phyloP scores from a whole-genome alignment of 1,140 invertebrate species.

The Scaptomyza pallida region DNA sequence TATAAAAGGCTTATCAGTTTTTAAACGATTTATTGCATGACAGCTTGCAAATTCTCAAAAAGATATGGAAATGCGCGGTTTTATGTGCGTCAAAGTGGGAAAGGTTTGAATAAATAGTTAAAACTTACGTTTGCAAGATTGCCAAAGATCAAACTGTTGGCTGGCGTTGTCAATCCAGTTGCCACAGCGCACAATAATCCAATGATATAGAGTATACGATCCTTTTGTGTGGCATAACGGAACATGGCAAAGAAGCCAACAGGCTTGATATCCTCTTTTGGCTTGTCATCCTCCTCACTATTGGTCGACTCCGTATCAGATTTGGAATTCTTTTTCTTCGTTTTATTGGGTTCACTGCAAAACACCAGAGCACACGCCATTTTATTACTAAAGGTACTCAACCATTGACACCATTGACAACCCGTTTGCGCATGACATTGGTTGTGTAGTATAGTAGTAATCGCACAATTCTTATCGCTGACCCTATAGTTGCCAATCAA shows the following conservation, averaged over 20 bases:
- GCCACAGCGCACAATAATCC: slow-evolving; percentile 86
- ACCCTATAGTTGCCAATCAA: slow-evolving; percentile 13
- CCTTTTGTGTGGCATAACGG: slow-evolving; percentile 78
- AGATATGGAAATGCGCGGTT: too few species aligned
- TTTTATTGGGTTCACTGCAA: slow-evolving; percentile 65
- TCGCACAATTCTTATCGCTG: slow-evolving; percentile 18
- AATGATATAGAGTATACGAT: slow-evolving; percentile 86
- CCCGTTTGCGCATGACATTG: neutral
- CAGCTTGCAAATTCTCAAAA: too few species aligned
- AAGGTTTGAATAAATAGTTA: too few species aligned
- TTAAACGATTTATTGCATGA: too few species aligned
- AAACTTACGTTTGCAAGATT: slow-evolving; percentile 86
- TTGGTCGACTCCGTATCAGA: slow-evolving; percentile 35
- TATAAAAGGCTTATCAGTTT: too few species aligned
- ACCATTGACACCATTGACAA: neutral
- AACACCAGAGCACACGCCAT: slow-evolving; percentile 9
- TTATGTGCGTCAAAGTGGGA: too few species aligned
- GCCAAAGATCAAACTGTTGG: slow-evolving; percentile 89
- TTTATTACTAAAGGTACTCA: neutral
- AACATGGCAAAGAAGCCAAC: slow-evolving; percentile 68
- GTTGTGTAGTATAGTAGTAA: neutral
- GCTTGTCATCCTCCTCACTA: slow-evolving; percentile 33
- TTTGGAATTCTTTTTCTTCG: slow-evolving; percentile 64
- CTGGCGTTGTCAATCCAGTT: slow-evolving; percentile 87
- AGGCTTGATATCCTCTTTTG: slow-evolving; percentile 60